Conservation (phyloP, 2,797 vertebrate species). For the Sebastiscus tertius region DNA sequence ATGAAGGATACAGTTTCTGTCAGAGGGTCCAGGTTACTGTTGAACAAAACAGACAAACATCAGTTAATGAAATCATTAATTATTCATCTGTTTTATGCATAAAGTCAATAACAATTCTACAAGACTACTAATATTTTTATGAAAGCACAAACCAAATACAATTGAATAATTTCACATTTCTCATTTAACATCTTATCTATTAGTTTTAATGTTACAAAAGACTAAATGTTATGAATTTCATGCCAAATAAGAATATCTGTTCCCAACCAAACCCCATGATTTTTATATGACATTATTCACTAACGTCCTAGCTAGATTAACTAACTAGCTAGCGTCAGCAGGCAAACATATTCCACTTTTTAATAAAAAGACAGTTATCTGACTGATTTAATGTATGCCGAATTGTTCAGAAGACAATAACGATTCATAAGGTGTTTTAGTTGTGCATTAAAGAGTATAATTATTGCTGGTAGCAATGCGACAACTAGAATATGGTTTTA, state of each 20-base stretch:
- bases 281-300: background rate
- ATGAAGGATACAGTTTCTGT: constrained; percentile 96
- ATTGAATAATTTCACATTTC: background rate
- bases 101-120: fast-evolving
- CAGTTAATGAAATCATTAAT: background rate
- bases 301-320: background rate
- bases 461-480: too few relatives aligned
- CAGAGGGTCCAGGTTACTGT: constrained; percentile 94
- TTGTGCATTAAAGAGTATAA: fast-evolving
- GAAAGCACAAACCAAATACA: background rate
- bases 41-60: constrained; percentile 26
- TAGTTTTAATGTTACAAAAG: background rate
- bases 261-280: background rate
- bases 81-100: background rate
- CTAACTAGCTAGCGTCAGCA: background rate
- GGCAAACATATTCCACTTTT: too few relatives aligned
- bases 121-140: background rate
- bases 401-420: fast-evolving
- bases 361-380: background rate
- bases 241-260: background rate
- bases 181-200: background rate
- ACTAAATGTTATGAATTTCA: background rate
- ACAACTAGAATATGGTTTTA: fast-evolving
- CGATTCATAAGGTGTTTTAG: fast-evolving
- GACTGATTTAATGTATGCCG: background rate